Percentiles rank a stretch among this genome's conserved stretches.
phyloP scores from a whole-genome alignment of 2,113 vertebrate genomes.

The Bos indicus region DNA sequence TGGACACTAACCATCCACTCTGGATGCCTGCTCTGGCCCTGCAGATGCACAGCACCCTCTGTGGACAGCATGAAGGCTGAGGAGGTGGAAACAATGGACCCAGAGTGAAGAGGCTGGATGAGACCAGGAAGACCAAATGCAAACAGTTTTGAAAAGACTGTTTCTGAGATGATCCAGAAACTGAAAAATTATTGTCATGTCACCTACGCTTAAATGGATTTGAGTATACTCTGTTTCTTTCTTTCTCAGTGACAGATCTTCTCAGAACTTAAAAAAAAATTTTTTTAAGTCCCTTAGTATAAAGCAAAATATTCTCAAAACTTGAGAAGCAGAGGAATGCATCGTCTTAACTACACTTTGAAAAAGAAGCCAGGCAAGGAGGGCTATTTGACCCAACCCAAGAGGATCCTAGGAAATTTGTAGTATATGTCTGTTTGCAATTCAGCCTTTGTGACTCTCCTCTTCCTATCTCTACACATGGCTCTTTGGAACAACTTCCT shows the following conservation, averaged over 20 bases:
- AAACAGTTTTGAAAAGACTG: not conserved
- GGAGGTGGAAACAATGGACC: not conserved
- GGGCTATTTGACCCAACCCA: not conserved
- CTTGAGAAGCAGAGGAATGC: not conserved
- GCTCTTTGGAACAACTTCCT: not conserved
- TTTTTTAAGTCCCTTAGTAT: not conserved
- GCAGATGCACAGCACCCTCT: not conserved
- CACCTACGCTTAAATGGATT: not conserved
- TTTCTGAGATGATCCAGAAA: slow-evolving; percentile 11
- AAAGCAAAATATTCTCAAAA: not conserved
- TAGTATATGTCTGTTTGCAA: not conserved
- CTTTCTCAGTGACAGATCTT: not conserved
- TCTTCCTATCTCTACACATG: not conserved
- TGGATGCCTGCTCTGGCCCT: not conserved
- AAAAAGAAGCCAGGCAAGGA: not conserved
- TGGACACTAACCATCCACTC: not conserved
- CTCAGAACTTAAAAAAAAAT: slow-evolving; percentile 12
- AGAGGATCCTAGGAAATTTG: not conserved
- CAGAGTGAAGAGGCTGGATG: not conserved
- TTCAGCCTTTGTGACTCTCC: not conserved
- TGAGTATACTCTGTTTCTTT: not conserved
- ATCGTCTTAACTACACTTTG: not conserved
- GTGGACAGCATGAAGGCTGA: not conserved
- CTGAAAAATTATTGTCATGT: not conserved
- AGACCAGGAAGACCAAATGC: slow-evolving; percentile 5